A percentile compares a stretch with the other conserved stretches of the same genome.
These are phyloP conservation scores for Sminthurinus aureus DNA, from an alignment of 2,888 invertebrate species.

Conservation along the genomic window DNA sequence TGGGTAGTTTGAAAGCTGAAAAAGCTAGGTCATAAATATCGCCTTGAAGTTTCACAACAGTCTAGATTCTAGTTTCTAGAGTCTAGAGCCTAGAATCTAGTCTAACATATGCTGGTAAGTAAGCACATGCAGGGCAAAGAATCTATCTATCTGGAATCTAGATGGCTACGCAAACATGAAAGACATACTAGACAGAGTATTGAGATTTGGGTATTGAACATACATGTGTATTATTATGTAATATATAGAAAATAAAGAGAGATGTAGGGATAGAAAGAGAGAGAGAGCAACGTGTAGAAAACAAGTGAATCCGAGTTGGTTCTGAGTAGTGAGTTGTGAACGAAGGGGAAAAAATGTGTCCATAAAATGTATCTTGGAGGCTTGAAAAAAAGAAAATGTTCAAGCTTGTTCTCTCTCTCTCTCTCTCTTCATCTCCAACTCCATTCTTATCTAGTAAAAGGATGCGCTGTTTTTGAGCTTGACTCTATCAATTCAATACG, in stretches of 20 bases:
- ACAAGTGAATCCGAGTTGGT: constrained; percentile 38
- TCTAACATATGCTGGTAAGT: background rate
- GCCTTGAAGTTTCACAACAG: constrained; percentile 21
- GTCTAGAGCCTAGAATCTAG: background rate
- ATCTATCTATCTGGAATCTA: background rate
- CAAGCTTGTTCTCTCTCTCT: constrained; percentile 33
- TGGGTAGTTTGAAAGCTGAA: constrained; percentile 40
- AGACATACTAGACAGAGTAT: constrained; percentile 6
- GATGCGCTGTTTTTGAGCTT: constrained; percentile 36
- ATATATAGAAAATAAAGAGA: background rate
- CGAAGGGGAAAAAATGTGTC: constrained; percentile 30
- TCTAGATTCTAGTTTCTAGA: too few relatives aligned
- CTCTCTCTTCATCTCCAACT: too few relatives aligned
- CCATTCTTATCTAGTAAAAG: constrained; percentile 28
- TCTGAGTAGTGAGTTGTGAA: background rate
- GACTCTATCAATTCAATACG: constrained; percentile 37
- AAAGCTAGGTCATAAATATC: constrained; percentile 36
- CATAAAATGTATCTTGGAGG: constrained; percentile 39
- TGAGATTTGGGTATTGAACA: background rate
- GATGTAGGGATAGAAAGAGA: constrained; percentile 1
- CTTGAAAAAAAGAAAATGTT: constrained; percentile 37
- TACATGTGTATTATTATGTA: background rate
- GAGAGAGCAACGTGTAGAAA: background rate
- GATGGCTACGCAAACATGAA: background rate
- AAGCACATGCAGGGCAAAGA: too few relatives aligned